A percentile compares a stretch with the other conserved stretches of the same genome.
Evolutionary conservation across 2,113 vertebrate species (phyloP).

Genomic region (Alosa alosa): DNA sequence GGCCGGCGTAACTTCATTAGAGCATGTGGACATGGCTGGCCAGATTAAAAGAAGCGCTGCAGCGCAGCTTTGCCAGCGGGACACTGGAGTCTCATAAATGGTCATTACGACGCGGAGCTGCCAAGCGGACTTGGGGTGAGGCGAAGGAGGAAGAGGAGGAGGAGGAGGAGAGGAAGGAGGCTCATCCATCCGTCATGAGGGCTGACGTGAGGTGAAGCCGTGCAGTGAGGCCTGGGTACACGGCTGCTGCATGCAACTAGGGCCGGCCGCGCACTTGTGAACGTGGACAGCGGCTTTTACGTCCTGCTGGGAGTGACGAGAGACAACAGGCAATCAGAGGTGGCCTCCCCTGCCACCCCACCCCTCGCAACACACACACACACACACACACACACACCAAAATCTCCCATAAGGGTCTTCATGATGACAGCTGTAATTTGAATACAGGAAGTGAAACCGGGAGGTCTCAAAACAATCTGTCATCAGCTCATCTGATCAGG

Average conservation of each 20-base stretch:
- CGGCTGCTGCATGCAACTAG: background rate
- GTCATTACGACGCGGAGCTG: background rate
- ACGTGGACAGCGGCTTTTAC: background rate
- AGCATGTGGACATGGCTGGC: conserved; percentile 22
- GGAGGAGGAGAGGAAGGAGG: background rate
- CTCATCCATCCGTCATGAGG: background rate
- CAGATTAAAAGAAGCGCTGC: background rate
- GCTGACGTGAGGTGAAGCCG: background rate
- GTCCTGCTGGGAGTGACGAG: background rate
- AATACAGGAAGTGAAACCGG: conserved; percentile 49
- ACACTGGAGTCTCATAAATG: background rate
- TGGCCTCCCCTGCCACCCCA: background rate
- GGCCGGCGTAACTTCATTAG: conserved; percentile 52
- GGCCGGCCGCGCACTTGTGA: background rate
- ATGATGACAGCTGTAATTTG: conserved; percentile 51
- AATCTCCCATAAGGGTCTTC: conserved; percentile 9
- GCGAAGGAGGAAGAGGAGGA: background rate
- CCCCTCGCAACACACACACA: background rate
- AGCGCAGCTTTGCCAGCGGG: background rate
- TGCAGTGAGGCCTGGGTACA: background rate
- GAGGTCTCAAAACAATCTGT: conserved; percentile 47
- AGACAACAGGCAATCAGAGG: conserved; percentile 5
- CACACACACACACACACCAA: background rate
- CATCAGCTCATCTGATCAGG: conserved; percentile 43
- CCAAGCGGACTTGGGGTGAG: background rate